Evolutionary conservation across 2,888 invertebrate species (phyloP).

Genomic region (Ommatoiulus sabulosus): DNA sequence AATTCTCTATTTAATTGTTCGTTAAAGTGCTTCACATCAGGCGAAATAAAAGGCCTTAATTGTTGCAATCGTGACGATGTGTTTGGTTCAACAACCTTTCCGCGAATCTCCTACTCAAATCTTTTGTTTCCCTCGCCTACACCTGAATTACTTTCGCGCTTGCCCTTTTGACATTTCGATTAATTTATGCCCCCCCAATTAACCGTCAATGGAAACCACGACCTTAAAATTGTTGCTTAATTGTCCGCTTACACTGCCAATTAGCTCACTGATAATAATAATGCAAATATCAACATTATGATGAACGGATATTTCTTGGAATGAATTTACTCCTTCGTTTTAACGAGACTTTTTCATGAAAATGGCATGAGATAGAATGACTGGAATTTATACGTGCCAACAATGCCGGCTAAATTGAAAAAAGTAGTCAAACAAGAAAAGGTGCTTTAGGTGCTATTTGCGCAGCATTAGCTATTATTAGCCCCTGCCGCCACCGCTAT

Average conservation of each 20-base stretch:
- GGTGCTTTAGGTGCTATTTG: neutral
- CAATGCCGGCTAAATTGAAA: neutral
- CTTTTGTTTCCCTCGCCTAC: neutral
- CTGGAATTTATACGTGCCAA: neutral
- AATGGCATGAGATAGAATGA: neutral
- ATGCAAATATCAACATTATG: neutral
- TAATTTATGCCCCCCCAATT: slow-evolving; percentile 7
- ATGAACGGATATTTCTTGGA: neutral
- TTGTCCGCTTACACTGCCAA: neutral
- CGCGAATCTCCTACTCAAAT: slow-evolving; percentile 18
- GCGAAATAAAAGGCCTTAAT: neutral
- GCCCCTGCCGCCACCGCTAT: neutral
- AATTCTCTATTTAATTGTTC: slow-evolving; percentile 11
- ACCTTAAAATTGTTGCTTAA: neutral
- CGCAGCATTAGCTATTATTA: neutral
- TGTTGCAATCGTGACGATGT: neutral
- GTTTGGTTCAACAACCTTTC: slow-evolving; percentile 31
- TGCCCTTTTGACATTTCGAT: neutral
- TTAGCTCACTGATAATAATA: neutral
- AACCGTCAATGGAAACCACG: neutral
- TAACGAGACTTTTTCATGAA: neutral
- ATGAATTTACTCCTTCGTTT: neutral
- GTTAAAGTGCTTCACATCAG: neutral
- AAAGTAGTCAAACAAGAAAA: neutral
- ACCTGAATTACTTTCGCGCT: neutral